Percentiles rank a stretch among this genome's conserved stretches.
Evolutionary conservation across 2,888 invertebrate genomes (phyloP).

Genomic region (Ectropis crepuscularia): DNA sequence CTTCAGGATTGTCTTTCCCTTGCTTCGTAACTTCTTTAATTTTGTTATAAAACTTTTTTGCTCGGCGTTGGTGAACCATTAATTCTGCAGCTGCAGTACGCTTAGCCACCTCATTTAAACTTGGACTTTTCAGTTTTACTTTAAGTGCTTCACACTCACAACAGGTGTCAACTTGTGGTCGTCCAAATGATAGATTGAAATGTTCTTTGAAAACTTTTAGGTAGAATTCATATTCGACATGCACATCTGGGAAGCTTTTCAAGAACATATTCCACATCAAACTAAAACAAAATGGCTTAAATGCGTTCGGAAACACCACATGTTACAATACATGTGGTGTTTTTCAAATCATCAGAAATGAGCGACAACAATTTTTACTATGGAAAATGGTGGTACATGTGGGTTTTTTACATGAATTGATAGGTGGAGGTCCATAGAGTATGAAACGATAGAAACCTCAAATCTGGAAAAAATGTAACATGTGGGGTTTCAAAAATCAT

Average conservation of each 20-base stretch:
- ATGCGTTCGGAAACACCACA: no score
- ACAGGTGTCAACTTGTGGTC: constrained; percentile 32
- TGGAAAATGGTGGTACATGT: no score
- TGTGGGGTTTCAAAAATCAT: no score
- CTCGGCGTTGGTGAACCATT: constrained; percentile 26
- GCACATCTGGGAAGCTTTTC: background rate
- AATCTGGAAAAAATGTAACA: no score
- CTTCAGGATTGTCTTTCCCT: constrained; percentile 14
- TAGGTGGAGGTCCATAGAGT: no score
- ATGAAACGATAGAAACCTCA: no score
- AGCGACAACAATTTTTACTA: no score
- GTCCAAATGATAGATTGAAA: constrained; percentile 27
- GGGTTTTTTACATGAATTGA: no score
- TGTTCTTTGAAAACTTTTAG: constrained; percentile 19
- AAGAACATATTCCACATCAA: no score
- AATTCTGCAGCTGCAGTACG: constrained; percentile 21
- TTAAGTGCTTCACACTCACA: constrained; percentile 24
- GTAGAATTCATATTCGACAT: constrained; percentile 10
- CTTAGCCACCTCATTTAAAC: constrained; percentile 22
- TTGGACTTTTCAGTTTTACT: constrained; percentile 15
- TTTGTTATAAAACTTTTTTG: constrained; percentile 30
- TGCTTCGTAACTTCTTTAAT: constrained; percentile 7
- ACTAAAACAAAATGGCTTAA: no score
- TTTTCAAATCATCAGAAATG: no score
- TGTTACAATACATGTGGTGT: no score